Conservation (phyloP, 2,888 invertebrate genomes). For the Callimorpha dominula region DNA sequence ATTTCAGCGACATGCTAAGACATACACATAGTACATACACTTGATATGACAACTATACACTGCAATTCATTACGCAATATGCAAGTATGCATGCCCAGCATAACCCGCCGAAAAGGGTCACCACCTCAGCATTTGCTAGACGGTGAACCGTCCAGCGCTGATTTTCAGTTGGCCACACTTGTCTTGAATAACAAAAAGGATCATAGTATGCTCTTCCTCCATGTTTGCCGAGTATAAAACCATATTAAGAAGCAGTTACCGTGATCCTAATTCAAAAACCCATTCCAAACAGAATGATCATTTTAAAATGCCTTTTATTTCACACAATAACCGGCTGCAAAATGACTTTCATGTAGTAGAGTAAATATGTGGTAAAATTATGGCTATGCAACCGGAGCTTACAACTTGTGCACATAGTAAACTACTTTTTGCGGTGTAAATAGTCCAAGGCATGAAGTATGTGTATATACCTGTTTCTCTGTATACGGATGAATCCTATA, state of each 20-base stretch:
- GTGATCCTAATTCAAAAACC: constrained; percentile 46
- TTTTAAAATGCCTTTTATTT: constrained; percentile 58
- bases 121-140: too few relatives aligned
- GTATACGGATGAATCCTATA: not conserved
- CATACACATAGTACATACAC: too few relatives aligned
- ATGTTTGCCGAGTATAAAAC: not conserved
- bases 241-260: constrained; percentile 1
- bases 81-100: too few relatives aligned
- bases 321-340: constrained; percentile 54
- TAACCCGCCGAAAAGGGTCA: too few relatives aligned
- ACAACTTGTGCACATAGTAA: constrained; percentile 41
- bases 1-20: too few relatives aligned
- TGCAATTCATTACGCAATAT: too few relatives aligned
- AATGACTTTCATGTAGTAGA: constrained; percentile 58
- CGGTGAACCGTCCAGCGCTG: too few relatives aligned
- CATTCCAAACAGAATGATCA: constrained; percentile 50
- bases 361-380: constrained; percentile 49
- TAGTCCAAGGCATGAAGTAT: constrained; percentile 40
- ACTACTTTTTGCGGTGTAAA: constrained; percentile 60
- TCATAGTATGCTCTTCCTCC: not conserved
- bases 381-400: constrained; percentile 51
- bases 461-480: not conserved
- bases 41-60: too few relatives aligned
- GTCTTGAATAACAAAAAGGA: not conserved
- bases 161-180: too few relatives aligned